Percentiles rank a stretch among this genome's conserved stretches.
phyloP scores from a whole-genome alignment of 1,140 invertebrate genomes.

The Cotesia vestalis region DNA sequence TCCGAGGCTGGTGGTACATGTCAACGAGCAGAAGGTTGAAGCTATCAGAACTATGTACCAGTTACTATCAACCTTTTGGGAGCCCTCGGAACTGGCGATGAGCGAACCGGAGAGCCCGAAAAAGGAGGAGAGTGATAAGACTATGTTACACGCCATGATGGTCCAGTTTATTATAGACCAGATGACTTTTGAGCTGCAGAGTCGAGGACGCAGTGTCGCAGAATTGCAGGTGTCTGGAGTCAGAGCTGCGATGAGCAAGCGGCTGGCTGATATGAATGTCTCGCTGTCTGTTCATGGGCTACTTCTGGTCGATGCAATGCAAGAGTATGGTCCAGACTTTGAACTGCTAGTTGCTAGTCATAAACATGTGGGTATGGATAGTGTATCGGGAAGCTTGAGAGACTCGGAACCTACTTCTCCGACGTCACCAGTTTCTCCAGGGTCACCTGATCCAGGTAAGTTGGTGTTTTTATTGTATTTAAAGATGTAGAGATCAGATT shows the following conservation, averaged over 20 bases:
- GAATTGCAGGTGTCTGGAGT: constrained; percentile 92
- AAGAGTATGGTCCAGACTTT: constrained; percentile 94
- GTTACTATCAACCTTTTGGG: constrained; percentile 54
- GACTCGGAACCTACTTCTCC: constrained; percentile 92
- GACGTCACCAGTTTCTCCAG: constrained; percentile 75
- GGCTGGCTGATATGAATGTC: constrained; percentile 77
- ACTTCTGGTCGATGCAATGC: constrained; percentile 91
- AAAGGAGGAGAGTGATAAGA: constrained; percentile 54
- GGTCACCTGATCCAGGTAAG: constrained; percentile 68
- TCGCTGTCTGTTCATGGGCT: constrained; percentile 90
- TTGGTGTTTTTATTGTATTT: no score
- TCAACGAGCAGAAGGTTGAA: constrained; percentile 87
- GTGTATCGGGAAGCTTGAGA: constrained; percentile 87
- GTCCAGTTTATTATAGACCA: constrained; percentile 89
- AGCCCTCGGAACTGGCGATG: background rate
- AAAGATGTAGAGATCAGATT: no score
- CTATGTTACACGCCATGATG: constrained; percentile 76
- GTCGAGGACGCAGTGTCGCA: constrained; percentile 83
- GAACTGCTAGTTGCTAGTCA: constrained; percentile 93
- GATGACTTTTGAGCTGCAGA: constrained; percentile 86
- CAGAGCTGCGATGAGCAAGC: constrained; percentile 76
- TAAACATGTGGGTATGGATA: constrained; percentile 93
- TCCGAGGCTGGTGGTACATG: constrained; percentile 86
- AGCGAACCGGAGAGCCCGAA: constrained; percentile 67
- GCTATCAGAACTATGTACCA: constrained; percentile 69